Percentiles rank a stretch among this genome's conserved stretches.
Conservation (phyloP, 2,888 invertebrate genomes). For the Tholera decimalis region DNA sequence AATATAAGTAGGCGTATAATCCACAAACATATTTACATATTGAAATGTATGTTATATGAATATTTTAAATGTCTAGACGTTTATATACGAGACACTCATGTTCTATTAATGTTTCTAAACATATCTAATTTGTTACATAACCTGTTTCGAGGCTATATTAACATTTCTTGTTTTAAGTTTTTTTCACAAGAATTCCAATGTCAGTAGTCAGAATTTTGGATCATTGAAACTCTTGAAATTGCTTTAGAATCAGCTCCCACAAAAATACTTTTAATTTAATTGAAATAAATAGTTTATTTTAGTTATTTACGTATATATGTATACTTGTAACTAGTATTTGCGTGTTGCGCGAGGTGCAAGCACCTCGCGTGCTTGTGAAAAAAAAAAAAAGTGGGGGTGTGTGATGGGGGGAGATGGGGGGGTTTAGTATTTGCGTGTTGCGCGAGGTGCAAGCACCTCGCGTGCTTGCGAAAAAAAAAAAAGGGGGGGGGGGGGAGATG, state of each 20-base stretch:
- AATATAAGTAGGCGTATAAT: neutral
- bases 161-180: slow-evolving; percentile 20
- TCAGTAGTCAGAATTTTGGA: slow-evolving; percentile 2
- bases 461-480: too few relatives aligned
- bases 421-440: too few relatives aligned
- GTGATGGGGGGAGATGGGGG: too few relatives aligned
- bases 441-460: too few relatives aligned
- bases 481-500: too few relatives aligned
- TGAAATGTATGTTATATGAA: slow-evolving; percentile 15
- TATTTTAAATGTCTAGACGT: slow-evolving; percentile 42
- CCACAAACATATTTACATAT: neutral
- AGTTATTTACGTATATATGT: too few relatives aligned
- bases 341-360: too few relatives aligned
- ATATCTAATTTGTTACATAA: slow-evolving; percentile 22
- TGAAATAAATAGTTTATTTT: too few relatives aligned
- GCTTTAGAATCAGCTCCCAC: neutral
- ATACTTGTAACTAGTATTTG: too few relatives aligned
- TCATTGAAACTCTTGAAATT: slow-evolving; percentile 3
- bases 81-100: slow-evolving; percentile 14
- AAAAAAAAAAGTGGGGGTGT: too few relatives aligned
- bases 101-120: slow-evolving; percentile 11
- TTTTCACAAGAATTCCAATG: slow-evolving; percentile 18
- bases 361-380: too few relatives aligned
- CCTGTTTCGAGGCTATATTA: slow-evolving; percentile 30
- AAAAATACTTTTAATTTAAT: too few relatives aligned